Evolutionary conservation across 1,140 invertebrate species (phyloP).

Genomic region (Chrysomallon squamiferum): DNA sequence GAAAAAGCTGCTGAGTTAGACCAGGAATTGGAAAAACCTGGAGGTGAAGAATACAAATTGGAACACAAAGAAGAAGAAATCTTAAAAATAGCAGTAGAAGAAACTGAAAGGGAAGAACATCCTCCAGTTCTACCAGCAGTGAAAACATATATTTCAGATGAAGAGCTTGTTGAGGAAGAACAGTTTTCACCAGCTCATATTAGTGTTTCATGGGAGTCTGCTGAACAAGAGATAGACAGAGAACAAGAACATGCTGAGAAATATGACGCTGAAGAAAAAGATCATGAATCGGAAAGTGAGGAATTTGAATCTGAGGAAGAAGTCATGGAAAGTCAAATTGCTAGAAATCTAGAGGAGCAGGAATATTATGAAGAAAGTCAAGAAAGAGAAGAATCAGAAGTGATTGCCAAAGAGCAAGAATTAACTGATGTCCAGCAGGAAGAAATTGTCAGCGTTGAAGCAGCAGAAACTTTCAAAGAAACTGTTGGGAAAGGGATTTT

Average conservation of each 20-base stretch:
- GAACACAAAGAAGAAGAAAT: slow-evolving; percentile 8
- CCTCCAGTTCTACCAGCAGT: background rate
- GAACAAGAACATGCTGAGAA: background rate
- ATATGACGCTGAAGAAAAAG: background rate
- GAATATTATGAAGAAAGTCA: slow-evolving; percentile 4
- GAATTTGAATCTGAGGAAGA: slow-evolving; percentile 26
- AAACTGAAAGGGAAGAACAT: background rate
- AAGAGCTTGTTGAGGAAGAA: slow-evolving; percentile 5
- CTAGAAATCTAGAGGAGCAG: slow-evolving; percentile 23
- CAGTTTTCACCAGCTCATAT: background rate
- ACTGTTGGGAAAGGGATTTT: slow-evolving; percentile 11
- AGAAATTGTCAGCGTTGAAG: slow-evolving; percentile 5
- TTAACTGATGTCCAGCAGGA: slow-evolving; percentile 28
- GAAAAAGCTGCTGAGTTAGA: too few species aligned
- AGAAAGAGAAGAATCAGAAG: slow-evolving; percentile 17
- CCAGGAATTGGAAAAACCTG: too few species aligned
- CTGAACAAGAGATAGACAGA: background rate
- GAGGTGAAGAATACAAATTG: background rate
- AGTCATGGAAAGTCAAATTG: slow-evolving; percentile 25
- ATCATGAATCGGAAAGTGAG: background rate
- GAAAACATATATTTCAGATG: slow-evolving; percentile 3
- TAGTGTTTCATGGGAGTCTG: background rate
- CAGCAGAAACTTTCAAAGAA: background rate
- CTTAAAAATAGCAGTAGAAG: background rate
- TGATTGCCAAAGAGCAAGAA: slow-evolving; percentile 29